Base-by-base conservation (phyloP, 2,888 invertebrate species). In the Pollenia angustigena region DNA sequence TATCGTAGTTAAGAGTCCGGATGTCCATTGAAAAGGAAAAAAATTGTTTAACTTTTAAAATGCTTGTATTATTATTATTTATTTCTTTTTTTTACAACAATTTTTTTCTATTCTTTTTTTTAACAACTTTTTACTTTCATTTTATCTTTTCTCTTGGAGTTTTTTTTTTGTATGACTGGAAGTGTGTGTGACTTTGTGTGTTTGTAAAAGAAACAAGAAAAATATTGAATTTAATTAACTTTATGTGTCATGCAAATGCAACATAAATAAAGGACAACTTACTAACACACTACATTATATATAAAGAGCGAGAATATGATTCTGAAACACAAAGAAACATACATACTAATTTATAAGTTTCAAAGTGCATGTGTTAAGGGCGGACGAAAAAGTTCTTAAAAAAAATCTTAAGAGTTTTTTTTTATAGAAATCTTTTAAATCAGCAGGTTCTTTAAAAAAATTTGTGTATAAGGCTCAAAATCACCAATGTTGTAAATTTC, bases 191-290 rank as follows among this genome's bases (percentile, higher is more conserved):
- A 32, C 32, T 60, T 66, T 50, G 11, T 68, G 14, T 46, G 3
- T 69, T 23, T 62, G 60, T 14, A 44, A 16, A 44, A 69, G 80
- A 75, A 82, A 81, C 69, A 81, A 60, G 75, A 87, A 87, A 80
- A 87, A 84, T 78, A 87, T 81, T 84, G 76, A 87, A 87, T 87
- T 87, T 87, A 87, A 87, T 87, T 87, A 84, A 87, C 84, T 87
- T 87, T 81, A 84, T 78, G 78, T 87, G 84, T 81, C 78, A 87
- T 74, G 74, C 74, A 84, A 81, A 84, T 76, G 16, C 32, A 78
- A 72, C 40, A 81, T 76, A 76, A 85, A 85, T 81, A 76, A 69
- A 75, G 52, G 18, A 60, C 48, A 78, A 58, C 50, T 66, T 52
- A 16, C 44, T 54, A 44, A 50, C 23, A 50, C 48, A 32, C 32